A percentile compares a stretch with the other conserved stretches of the same genome.
Evolutionary conservation across 2,888 invertebrate species (phyloP).

Genomic region (Acrobasis repandana): DNA sequence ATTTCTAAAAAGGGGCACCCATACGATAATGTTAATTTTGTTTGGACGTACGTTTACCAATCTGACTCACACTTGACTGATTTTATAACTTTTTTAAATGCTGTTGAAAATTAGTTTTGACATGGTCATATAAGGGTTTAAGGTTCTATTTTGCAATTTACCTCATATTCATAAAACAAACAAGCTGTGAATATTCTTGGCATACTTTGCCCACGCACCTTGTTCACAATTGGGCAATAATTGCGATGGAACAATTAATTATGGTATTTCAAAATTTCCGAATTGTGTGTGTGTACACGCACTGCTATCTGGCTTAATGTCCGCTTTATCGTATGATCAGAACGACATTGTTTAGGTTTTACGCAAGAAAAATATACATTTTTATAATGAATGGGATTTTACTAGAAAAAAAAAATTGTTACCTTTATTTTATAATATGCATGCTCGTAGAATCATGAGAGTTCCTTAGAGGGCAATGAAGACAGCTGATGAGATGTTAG

Average conservation of each 20-base stretch:
- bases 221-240: constrained; percentile 29
- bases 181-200: constrained; percentile 10
- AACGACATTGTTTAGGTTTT: constrained; percentile 23
- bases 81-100: not conserved
- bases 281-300: constrained; percentile 36
- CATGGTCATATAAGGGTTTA: not conserved
- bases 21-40: too few species aligned
- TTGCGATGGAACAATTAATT: constrained; percentile 28
- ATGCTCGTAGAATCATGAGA: too few species aligned
- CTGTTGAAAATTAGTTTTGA: not conserved
- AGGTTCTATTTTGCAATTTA: constrained; percentile 14
- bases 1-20: too few species aligned
- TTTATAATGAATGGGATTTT: not conserved
- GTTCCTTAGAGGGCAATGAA: too few species aligned
- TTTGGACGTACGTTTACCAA: too few species aligned
- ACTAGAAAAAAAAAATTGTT: not conserved
- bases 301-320: constrained; percentile 28
- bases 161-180: constrained; percentile 4
- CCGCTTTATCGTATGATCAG: constrained; percentile 26
- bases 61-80: not conserved
- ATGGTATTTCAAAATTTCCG: constrained; percentile 41
- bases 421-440: not conserved
- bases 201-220: constrained; percentile 25
- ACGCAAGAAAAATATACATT: constrained; percentile 10
- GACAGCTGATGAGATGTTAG: too few species aligned